phyloP scores from a whole-genome alignment of 2,797 vertebrate genomes.

The Pitangus sulphuratus region DNA sequence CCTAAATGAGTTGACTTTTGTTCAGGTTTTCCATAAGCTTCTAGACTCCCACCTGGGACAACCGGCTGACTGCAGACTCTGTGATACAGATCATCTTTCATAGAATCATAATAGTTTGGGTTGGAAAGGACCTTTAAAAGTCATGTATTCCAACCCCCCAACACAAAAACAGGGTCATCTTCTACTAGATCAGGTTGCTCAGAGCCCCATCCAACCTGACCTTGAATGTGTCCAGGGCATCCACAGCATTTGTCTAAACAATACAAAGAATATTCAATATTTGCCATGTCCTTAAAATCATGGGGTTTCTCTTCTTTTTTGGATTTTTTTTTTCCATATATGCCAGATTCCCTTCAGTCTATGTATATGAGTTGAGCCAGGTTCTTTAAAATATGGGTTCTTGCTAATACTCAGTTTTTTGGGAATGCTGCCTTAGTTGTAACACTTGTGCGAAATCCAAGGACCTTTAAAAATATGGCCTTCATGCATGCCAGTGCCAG shows the following conservation, averaged over 20 bases:
- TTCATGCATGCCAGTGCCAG: not conserved
- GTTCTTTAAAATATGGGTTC: not conserved
- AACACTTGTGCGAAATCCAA: not conserved
- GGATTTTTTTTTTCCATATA: not conserved
- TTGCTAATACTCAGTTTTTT: not conserved
- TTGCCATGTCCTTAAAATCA: not conserved
- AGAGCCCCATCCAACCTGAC: not conserved
- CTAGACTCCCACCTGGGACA: not conserved
- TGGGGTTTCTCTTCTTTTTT: not conserved
- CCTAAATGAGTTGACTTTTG: not conserved
- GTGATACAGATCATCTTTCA: not conserved
- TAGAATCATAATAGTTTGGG: not conserved
- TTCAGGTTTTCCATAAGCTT: not conserved
- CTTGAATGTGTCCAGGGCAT: not conserved
- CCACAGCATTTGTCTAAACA: not conserved
- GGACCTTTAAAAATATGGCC: not conserved
- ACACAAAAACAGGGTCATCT: not conserved
- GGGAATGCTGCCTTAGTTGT: not conserved
- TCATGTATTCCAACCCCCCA: not conserved
- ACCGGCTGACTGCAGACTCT: not conserved
- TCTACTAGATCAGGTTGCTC: not conserved
- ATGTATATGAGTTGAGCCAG: not conserved
- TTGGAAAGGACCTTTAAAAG: not conserved
- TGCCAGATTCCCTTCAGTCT: not conserved
- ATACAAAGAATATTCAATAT: not conserved